Evolutionary conservation across 1,140 invertebrate genomes (phyloP).

Genomic region (Littorina saxatilis): DNA sequence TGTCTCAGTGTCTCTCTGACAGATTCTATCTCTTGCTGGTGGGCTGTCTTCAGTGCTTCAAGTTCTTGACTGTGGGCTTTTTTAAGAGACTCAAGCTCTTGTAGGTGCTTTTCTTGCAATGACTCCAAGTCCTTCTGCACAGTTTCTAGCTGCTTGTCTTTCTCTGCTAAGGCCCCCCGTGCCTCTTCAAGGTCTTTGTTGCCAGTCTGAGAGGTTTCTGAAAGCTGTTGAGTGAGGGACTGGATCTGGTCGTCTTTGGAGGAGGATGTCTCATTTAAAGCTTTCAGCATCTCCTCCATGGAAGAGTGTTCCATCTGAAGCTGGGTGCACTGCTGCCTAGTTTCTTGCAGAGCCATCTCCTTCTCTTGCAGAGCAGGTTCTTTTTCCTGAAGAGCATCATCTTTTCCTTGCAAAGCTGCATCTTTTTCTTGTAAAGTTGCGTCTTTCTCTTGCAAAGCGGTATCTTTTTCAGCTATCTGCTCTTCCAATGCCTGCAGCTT

Average conservation of each 20-base stretch:
- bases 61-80: neutral
- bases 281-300: conserved; percentile 66
- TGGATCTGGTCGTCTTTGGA: conserved; percentile 57
- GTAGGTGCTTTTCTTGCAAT: conserved; percentile 43
- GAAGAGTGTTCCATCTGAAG: conserved; percentile 58
- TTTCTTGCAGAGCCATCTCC: conserved; percentile 51
- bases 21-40: neutral
- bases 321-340: conserved; percentile 43
- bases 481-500: conserved; percentile 12
- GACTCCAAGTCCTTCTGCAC: conserved; percentile 37
- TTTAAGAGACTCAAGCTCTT: conserved; percentile 17
- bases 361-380: conserved; percentile 56
- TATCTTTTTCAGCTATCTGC: neutral
- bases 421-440: no score
- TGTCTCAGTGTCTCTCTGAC: neutral
- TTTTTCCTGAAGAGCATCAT: conserved; percentile 50
- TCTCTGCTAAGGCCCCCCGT: neutral
- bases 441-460: conserved; percentile 27
- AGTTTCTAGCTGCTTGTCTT: conserved; percentile 23
- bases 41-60: neutral
- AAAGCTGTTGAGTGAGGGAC: conserved; percentile 46
- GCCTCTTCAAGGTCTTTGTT: neutral
- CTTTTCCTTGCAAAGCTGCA: conserved; percentile 25
- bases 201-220: conserved; percentile 27
- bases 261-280: conserved; percentile 53